Percentiles rank a stretch among this genome's conserved stretches.
These are phyloP conservation scores for Oreotrochilus melanogaster DNA, from an alignment of 2,113 vertebrate genomes.

Conservation along the genomic window DNA sequence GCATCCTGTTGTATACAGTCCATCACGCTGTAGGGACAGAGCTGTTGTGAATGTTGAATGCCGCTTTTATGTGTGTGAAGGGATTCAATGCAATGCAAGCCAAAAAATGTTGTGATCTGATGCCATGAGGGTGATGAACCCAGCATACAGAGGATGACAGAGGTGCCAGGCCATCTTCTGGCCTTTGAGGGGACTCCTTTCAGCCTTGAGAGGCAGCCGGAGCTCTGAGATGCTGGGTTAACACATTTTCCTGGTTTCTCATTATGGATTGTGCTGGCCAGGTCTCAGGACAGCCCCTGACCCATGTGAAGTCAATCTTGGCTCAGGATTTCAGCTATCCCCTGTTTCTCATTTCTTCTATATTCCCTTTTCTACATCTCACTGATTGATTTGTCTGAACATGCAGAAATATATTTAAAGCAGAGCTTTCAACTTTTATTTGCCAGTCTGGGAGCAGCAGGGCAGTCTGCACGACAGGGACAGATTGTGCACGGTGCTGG, in stretches of 20 bases:
- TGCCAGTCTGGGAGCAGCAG: not conserved
- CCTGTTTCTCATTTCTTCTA: rapidly evolving
- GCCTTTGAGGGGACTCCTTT: not conserved
- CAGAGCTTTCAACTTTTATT: not conserved
- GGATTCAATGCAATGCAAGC: not conserved
- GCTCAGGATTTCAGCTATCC: not conserved
- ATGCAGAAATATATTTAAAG: rapidly evolving
- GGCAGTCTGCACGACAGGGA: not conserved
- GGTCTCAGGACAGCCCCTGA: not conserved
- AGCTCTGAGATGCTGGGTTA: not conserved
- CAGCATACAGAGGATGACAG: not conserved
- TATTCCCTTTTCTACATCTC: not conserved
- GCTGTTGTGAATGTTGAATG: not conserved
- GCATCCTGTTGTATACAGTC: not conserved
- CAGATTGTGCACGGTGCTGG: rapidly evolving
- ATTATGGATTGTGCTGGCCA: rapidly evolving
- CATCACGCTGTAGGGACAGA: not conserved
- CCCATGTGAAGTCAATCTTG: rapidly evolving
- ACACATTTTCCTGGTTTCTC: not conserved
- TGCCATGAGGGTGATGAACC: rapidly evolving
- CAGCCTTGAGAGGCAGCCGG: not conserved
- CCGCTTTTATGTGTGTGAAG: not conserved
- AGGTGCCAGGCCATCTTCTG: not conserved
- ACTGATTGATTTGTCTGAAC: rapidly evolving
- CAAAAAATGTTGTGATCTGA: not conserved